These are phyloP conservation scores for Uloborus diversus DNA, from an alignment of 1,140 invertebrate genomes.

Conservation along the genomic window DNA sequence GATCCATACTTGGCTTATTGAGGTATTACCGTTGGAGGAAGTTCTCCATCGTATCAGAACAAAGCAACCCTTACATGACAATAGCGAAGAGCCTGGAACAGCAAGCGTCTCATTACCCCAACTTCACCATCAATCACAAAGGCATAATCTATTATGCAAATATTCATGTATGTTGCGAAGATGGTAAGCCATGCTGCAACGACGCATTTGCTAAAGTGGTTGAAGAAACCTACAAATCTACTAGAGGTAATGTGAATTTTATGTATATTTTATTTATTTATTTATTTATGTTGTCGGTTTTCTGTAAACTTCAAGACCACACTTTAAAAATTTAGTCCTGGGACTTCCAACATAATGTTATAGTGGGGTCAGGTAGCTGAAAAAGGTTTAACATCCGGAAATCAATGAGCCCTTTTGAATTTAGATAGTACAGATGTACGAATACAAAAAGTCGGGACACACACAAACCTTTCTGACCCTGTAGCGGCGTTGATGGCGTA, in stretches of 20 bases:
- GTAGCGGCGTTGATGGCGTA: too few species aligned
- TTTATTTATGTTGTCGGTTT: too few species aligned
- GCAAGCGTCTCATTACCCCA: slow-evolving; percentile 64
- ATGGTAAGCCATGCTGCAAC: slow-evolving; percentile 77
- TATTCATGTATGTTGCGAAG: slow-evolving; percentile 77
- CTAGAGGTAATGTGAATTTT: slow-evolving; percentile 73
- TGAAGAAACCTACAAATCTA: slow-evolving; percentile 86
- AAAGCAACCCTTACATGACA: slow-evolving; percentile 72
- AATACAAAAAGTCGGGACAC: too few species aligned
- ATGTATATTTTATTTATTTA: too few species aligned
- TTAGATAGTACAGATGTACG: too few species aligned
- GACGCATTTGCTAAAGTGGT: slow-evolving; percentile 84
- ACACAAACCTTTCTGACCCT: too few species aligned
- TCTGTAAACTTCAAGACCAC: too few species aligned
- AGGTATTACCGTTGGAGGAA: slow-evolving; percentile 92
- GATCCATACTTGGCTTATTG: slow-evolving; percentile 89
- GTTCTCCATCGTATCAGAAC: slow-evolving; percentile 90
- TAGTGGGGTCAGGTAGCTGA: too few species aligned
- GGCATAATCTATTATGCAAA: slow-evolving; percentile 69
- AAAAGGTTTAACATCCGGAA: too few species aligned
- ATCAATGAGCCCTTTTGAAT: too few species aligned
- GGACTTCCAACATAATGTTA: too few species aligned
- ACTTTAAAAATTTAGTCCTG: too few species aligned
- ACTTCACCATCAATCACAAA: slow-evolving; percentile 77
- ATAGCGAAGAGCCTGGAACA: slow-evolving; percentile 70